Evolutionary conservation across 1,140 invertebrate species (phyloP).

Genomic region (Spodoptera frugiperda): DNA sequence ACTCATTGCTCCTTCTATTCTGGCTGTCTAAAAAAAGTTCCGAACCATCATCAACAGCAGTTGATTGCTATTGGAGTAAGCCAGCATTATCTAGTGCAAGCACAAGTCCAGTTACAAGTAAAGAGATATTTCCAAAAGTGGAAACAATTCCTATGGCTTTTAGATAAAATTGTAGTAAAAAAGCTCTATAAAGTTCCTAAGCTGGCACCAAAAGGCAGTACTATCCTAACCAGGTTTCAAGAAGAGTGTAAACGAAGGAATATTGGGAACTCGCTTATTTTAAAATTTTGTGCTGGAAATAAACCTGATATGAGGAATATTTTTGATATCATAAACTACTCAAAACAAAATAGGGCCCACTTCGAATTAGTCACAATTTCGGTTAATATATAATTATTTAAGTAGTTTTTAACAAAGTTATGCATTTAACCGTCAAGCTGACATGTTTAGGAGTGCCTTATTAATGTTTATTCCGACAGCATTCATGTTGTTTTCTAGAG

Average conservation of each 20-base stretch:
- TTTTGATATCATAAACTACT: constrained; percentile 49
- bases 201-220: constrained; percentile 7
- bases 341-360: too few species aligned
- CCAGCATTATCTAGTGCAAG: constrained; percentile 12
- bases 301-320: too few species aligned
- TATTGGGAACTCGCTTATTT: not conserved
- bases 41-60: constrained; percentile 32
- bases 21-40: constrained; percentile 15
- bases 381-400: too few species aligned
- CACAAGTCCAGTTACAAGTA: constrained; percentile 5
- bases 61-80: constrained; percentile 27
- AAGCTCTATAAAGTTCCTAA: constrained; percentile 26
- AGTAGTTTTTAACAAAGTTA: too few species aligned
- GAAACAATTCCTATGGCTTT: too few species aligned
- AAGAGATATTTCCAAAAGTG: constrained; percentile 26
- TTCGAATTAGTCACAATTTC: too few species aligned
- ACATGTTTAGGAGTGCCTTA: too few species aligned
- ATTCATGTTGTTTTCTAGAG: too few species aligned
- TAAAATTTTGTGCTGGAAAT: too few species aligned
- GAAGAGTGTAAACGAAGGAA: constrained; percentile 6
- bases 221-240: constrained; percentile 10
- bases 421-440: too few species aligned
- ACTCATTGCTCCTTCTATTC: not conserved
- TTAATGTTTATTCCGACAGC: too few species aligned
- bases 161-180: too few species aligned